Evolutionary conservation across 1,140 invertebrate genomes (phyloP).

Genomic region (Pseudomyrmex dendroicus): DNA sequence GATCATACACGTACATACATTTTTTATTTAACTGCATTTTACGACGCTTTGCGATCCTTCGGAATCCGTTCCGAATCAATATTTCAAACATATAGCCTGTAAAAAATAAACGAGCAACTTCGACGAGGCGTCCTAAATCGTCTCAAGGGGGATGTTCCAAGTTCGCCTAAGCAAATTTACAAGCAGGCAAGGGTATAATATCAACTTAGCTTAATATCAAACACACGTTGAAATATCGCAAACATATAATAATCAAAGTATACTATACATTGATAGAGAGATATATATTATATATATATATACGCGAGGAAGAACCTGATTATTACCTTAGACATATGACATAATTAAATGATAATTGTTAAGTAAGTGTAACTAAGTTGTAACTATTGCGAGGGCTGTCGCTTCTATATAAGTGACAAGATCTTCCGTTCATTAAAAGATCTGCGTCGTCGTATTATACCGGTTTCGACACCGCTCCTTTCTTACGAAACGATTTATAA

Average conservation of each 20-base stretch:
- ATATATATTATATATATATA: conserved; percentile 24
- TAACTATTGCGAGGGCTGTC: conserved; percentile 52
- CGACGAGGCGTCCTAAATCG: conserved; percentile 24
- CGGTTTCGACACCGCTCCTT: conserved; percentile 47
- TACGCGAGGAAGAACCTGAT: conserved; percentile 63
- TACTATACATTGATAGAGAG: background rate
- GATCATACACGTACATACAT: background rate
- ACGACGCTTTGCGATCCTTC: conserved; percentile 26
- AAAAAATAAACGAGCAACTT: conserved; percentile 15
- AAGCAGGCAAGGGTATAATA: conserved; percentile 2
- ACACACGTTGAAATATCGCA: conserved; percentile 55
- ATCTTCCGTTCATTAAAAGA: conserved; percentile 57
- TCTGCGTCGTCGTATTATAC: conserved; percentile 43
- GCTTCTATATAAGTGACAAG: conserved; percentile 25
- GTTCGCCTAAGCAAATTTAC: conserved; percentile 35
- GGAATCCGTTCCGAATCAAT: conserved; percentile 7
- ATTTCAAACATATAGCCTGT: conserved; percentile 23
- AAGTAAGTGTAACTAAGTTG: conserved; percentile 68
- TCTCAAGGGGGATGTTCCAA: background rate
- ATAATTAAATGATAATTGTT: conserved; percentile 68
- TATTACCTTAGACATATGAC: conserved; percentile 64
- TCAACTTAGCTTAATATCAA: conserved; percentile 64
- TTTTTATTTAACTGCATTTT: conserved; percentile 22
- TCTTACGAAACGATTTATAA: conserved; percentile 49
- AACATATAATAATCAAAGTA: conserved; percentile 74